Evolutionary conservation across 1,140 invertebrate species (phyloP).

Genomic region (Manduca sexta): DNA sequence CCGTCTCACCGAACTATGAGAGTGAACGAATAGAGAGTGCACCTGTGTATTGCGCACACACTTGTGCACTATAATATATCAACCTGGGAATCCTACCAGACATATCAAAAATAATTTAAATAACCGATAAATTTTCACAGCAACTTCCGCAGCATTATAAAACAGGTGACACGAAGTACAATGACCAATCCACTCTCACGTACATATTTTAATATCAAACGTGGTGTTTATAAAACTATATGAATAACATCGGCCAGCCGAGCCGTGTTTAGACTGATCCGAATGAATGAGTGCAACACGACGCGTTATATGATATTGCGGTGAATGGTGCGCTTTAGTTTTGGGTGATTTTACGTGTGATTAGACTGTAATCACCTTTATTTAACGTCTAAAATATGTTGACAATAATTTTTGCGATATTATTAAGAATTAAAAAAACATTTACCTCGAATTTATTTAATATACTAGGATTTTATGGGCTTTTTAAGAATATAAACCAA

Average conservation of each 20-base stretch:
- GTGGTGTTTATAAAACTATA: conserved; percentile 23
- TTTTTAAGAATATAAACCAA: no score
- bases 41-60: no score
- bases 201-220: conserved; percentile 28
- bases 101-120: not conserved
- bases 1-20: no score
- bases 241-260: conserved; percentile 18
- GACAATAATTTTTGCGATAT: no score
- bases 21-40: no score
- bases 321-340: not conserved
- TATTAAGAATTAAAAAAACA: no score
- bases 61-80: no score
- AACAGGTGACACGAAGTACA: conserved; percentile 7
- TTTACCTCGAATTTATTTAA: no score
- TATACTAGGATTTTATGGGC: no score
- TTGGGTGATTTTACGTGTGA: not conserved
- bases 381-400: no score
- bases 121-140: not conserved
- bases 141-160: conserved; percentile 14
- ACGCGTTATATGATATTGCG: conserved; percentile 4
- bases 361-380: no score
- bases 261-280: conserved; percentile 35
- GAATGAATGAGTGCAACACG: conserved; percentile 29
- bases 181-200: conserved; percentile 13
- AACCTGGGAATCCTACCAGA: no score